A percentile compares a stretch with the other conserved stretches of the same genome.
phyloP scores from a whole-genome alignment of 2,797 vertebrate species.

The Gobio occitaniae region DNA sequence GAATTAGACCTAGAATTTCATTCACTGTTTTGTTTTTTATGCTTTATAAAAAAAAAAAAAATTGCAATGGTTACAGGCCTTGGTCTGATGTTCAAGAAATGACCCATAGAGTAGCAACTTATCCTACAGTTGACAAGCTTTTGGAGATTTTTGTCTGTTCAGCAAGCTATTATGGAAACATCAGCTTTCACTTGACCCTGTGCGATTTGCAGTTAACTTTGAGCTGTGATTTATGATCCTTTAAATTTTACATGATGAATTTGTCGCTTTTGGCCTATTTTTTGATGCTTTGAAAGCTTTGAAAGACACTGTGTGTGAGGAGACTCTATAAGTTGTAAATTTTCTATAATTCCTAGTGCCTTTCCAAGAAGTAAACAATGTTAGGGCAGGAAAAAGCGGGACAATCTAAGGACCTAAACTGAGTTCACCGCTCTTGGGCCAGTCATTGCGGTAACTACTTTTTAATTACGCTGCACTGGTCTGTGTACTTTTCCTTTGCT shows the following conservation, averaged over 20 bases:
- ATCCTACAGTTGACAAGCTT: slow-evolving; percentile 58
- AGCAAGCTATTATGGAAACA: slow-evolving; percentile 67
- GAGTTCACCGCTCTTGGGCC: slow-evolving; percentile 8
- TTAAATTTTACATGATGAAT: slow-evolving; percentile 67
- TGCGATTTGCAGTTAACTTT: slow-evolving; percentile 59
- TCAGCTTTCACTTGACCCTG: slow-evolving; percentile 65
- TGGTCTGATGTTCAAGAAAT: background rate
- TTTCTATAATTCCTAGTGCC: slow-evolving; percentile 58
- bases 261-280: slow-evolving; percentile 69
- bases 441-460: slow-evolving; percentile 4
- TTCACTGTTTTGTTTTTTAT: too few relatives aligned
- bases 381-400: slow-evolving; percentile 46
- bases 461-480: background rate
- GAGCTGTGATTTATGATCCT: slow-evolving; percentile 59
- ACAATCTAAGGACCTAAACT: slow-evolving; percentile 6
- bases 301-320: slow-evolving; percentile 48
- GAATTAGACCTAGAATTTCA: too few relatives aligned
- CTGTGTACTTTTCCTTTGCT: slow-evolving; percentile 17
- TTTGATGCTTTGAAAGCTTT: slow-evolving; percentile 66
- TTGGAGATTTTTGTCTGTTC: slow-evolving; percentile 71
- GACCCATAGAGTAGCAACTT: background rate
- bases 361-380: slow-evolving; percentile 59
- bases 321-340: slow-evolving; percentile 66
- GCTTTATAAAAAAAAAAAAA: too few relatives aligned
- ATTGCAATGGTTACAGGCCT: too few relatives aligned